Evolutionary conservation across 2,797 vertebrate genomes (phyloP).

Genomic region (Rachycentron canadum): DNA sequence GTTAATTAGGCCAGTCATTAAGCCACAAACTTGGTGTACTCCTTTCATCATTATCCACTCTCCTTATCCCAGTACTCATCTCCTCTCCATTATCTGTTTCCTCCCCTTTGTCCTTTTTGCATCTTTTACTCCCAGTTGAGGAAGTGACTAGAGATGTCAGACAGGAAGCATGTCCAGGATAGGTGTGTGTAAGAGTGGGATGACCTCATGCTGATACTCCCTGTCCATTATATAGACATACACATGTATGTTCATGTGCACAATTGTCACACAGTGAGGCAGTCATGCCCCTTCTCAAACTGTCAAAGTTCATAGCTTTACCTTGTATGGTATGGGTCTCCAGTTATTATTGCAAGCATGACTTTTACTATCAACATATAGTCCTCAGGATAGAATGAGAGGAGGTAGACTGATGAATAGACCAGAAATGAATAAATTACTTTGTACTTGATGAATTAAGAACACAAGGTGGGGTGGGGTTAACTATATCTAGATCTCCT

Average conservation of each 20-base stretch:
- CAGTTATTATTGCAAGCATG: neutral
- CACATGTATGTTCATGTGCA: conserved; percentile 4
- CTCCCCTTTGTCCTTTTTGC: conserved; percentile 1
- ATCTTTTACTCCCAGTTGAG: conserved; percentile 6
- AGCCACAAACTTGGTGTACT: conserved; percentile 1
- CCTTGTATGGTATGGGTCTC: neutral
- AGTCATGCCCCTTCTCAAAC: neutral
- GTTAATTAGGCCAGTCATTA: conserved; percentile 29
- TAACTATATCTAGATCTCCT: neutral
- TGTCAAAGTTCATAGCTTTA: neutral
- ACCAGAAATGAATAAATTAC: neutral
- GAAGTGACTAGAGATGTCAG: conserved; percentile 5
- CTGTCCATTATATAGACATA: neutral
- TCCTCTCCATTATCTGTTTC: neutral
- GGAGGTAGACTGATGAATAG: neutral
- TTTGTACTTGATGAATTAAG: neutral
- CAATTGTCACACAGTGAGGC: neutral
- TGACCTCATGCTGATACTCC: conserved; percentile 13
- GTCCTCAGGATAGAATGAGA: neutral
- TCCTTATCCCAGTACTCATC: neutral
- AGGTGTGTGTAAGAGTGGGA: conserved; percentile 2
- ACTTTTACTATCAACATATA: neutral
- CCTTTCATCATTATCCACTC: conserved; percentile 15
- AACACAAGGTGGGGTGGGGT: neutral
- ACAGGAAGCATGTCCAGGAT: conserved; percentile 35